Percentiles rank a stretch among this genome's conserved stretches.
These are phyloP conservation scores for Crocallis elinguaria DNA, from an alignment of 2,888 invertebrate species.

Conservation along the genomic window DNA sequence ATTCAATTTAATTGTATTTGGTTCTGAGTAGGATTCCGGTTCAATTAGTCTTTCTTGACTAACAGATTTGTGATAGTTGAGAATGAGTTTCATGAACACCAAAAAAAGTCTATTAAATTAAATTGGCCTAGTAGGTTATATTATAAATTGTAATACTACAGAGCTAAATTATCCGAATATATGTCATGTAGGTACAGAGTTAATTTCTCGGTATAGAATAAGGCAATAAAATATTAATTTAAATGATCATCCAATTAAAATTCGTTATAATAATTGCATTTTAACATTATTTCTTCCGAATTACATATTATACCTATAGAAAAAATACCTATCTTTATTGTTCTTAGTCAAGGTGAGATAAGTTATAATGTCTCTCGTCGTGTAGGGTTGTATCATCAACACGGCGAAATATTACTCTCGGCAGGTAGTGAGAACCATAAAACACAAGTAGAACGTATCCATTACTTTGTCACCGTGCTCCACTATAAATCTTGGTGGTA, in stretches of 20 bases:
- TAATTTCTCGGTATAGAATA: slow-evolving; percentile 1
- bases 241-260: too few species aligned
- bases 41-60: slow-evolving; percentile 40
- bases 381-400: slow-evolving; percentile 9
- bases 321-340: background rate
- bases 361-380: background rate
- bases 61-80: slow-evolving; percentile 4
- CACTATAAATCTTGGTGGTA: slow-evolving; percentile 21
- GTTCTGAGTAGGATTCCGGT: slow-evolving; percentile 35
- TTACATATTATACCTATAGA: background rate
- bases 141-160: background rate
- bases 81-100: background rate
- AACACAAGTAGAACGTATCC: slow-evolving; percentile 19
- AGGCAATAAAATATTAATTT: background rate
- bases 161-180: slow-evolving; percentile 8
- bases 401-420: background rate
- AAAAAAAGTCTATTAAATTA: too few species aligned
- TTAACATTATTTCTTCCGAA: too few species aligned
- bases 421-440: slow-evolving; percentile 2
- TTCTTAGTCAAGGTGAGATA: slow-evolving; percentile 15
- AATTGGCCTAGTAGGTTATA: too few species aligned
- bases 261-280: too few species aligned
- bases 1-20: slow-evolving; percentile 54
- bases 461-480: slow-evolving; percentile 19
- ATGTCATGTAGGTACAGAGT: too few species aligned